Base-by-base conservation (phyloP, 2,113 vertebrate species). In the Neolamprologus ventralis region DNA sequence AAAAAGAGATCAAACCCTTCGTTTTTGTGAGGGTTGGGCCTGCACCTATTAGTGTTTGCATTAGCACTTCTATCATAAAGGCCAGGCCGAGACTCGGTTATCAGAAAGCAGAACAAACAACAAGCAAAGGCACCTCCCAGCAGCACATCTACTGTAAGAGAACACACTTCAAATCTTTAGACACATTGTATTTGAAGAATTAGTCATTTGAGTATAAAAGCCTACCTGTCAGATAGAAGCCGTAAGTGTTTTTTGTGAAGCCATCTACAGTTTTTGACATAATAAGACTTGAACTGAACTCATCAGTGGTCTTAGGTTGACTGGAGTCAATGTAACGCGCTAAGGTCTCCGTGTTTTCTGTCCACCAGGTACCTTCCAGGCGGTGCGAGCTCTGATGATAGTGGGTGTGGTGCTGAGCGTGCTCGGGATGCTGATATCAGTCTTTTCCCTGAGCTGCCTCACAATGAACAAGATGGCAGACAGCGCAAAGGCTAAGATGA, bases 371-470 rank as follows among this genome's bases (percentile, higher is more conserved):
- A 94, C 96, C 94, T 97, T 99, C 91, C 97, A 98, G 95, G 97
- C 97, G 0, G 96, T 97, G 83, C 95, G 98, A 85, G 98, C 98
- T 7, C 96, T 98, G 84, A 98, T 99, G 98, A 95, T 99, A 0
- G 96, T 98, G 68, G 97, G 97, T 1, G 96, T 98, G 0, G 96
- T 99, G 33, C 92, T 99, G 87, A 96, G 97, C 0, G 94, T 95
- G 81, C 95, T 98, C 0, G 96, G 96, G 5, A 92, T 96, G 7
- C 14, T 98, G 0, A 96, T 97, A 47, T 96, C 97, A 40, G 78
- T 98, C 75, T 97, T 99, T 75, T 97, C 98, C 13, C 93, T 98
- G 54, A 98, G 97, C 85, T 98, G 98, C 80, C 96, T 99, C 80
- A 96, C 96, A 4, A 97, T 98, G 1, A 97, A 96, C 68, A 96